These are phyloP conservation scores for Hemibagrus wyckioides DNA, from an alignment of 2,113 vertebrate species.

Conservation along the genomic window DNA sequence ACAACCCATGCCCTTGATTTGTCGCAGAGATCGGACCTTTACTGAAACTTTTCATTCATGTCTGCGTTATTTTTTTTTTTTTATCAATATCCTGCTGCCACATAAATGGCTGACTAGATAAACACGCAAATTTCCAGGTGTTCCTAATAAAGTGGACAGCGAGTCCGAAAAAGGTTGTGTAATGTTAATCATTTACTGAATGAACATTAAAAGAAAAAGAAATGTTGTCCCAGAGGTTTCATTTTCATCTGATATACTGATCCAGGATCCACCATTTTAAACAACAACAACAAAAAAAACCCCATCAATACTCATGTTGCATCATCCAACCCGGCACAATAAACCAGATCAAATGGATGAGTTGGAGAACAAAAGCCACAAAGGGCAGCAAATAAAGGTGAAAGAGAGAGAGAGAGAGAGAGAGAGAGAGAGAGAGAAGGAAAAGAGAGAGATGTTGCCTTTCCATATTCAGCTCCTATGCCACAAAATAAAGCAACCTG, in stretches of 20 bases:
- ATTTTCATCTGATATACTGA: background rate
- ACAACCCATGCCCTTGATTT: no score
- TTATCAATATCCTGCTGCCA: no score
- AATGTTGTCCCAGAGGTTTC: background rate
- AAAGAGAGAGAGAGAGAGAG: constrained; percentile 18
- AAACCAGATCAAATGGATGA: constrained; percentile 52
- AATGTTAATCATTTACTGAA: background rate
- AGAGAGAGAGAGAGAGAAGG: background rate
- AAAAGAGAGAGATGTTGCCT: background rate
- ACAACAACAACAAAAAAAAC: background rate
- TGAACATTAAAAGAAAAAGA: background rate
- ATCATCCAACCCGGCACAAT: constrained; percentile 27
- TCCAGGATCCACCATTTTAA: background rate
- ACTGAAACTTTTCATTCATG: no score
- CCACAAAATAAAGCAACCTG: constrained; percentile 5
- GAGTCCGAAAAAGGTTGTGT: background rate
- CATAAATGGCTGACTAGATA: no score
- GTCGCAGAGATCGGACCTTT: no score
- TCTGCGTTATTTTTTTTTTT: no score
- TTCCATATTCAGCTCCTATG: constrained; percentile 28
- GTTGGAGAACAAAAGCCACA: constrained; percentile 36
- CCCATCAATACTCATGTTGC: constrained; percentile 15
- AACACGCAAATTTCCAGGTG: no score
- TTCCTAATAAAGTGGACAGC: no score
- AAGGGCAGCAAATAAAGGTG: constrained; percentile 26